phyloP scores from a whole-genome alignment of 2,797 vertebrate genomes.

The Rhincodon typus region DNA sequence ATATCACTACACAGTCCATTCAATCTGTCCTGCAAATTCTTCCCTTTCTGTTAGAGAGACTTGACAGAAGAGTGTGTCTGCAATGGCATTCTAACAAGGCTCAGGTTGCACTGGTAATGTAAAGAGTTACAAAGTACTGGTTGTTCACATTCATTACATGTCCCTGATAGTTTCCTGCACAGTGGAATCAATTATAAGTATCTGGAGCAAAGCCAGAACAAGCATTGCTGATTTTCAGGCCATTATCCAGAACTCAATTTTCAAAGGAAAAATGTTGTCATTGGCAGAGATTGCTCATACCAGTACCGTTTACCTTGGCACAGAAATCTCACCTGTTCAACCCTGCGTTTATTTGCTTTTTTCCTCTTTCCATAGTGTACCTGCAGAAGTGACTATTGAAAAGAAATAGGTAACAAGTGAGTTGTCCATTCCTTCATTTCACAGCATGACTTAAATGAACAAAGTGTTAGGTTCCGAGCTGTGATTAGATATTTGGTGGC shows the following conservation, averaged over 20 bases:
- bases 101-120: not conserved
- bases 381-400: not conserved
- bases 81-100: not conserved
- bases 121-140: not conserved
- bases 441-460: no score
- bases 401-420: not conserved
- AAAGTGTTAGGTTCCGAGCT: not conserved
- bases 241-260: conserved; percentile 9
- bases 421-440: not conserved
- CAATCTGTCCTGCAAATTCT: not conserved
- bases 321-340: not conserved
- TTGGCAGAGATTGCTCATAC: not conserved
- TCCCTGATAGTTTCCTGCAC: not conserved
- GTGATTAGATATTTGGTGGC: not conserved
- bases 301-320: not conserved
- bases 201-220: not conserved
- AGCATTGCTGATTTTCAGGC: conserved; percentile 13
- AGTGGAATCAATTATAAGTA: not conserved
- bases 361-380: not conserved
- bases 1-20: not conserved
- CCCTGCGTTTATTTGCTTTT: not conserved
- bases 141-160: not conserved
- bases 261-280: conserved; percentile 11
- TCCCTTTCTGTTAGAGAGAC: not conserved
- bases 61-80: not conserved